Percentiles rank a stretch among this genome's conserved stretches.
phyloP scores from a whole-genome alignment of 1,140 invertebrate genomes.

The Euura lappo region DNA sequence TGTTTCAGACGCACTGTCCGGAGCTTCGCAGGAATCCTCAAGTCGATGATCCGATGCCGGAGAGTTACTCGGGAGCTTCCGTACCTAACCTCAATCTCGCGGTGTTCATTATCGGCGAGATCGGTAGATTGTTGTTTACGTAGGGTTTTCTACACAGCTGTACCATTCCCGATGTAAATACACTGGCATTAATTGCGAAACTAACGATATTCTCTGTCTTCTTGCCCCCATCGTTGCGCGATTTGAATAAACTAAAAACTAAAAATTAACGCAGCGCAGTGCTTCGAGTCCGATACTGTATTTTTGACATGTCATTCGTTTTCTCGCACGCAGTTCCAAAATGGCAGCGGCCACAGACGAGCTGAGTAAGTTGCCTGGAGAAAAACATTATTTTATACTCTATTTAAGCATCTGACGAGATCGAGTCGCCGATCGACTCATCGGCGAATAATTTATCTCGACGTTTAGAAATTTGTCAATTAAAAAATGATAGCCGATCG shows the following conservation, averaged over 20 bases:
- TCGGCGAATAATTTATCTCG: conserved; percentile 10
- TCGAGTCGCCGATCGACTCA: conserved; percentile 9
- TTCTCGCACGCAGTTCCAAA: conserved; percentile 41
- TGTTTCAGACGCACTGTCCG: conserved; percentile 21
- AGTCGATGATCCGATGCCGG: conserved; percentile 21
- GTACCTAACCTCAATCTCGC: not conserved
- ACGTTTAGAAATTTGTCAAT: conserved; percentile 16
- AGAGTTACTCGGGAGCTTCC: not conserved
- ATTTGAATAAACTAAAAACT: not conserved
- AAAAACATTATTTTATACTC: conserved; percentile 27
- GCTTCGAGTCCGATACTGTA: not conserved
- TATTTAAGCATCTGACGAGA: conserved; percentile 10
- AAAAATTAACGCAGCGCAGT: not conserved
- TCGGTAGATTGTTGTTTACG: not conserved
- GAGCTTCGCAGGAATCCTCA: conserved; percentile 20
- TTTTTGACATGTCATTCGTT: conserved; percentile 14
- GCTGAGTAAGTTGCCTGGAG: conserved; percentile 55
- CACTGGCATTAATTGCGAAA: not conserved
- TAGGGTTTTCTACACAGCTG: not conserved
- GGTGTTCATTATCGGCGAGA: not conserved
- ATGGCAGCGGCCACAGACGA: conserved; percentile 63
- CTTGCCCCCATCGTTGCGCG: too few relatives aligned
- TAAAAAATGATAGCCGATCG: conserved; percentile 4
- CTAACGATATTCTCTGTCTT: not conserved
- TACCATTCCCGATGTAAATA: not conserved